Conservation (phyloP, 2,888 invertebrate species). For the Acanthacorydalis orientalis region DNA sequence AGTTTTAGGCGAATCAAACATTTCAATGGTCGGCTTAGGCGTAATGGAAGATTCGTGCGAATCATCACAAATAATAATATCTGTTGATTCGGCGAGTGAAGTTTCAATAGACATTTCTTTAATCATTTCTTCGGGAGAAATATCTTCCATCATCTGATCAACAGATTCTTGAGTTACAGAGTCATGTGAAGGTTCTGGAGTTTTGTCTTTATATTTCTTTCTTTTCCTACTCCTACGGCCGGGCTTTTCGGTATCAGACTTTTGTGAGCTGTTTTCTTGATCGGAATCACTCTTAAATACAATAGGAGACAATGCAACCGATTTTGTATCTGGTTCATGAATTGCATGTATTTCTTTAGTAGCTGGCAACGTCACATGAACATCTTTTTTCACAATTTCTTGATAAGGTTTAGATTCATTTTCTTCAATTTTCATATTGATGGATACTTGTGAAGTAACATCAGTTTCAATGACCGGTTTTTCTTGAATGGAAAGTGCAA, state of each 20-base stretch:
- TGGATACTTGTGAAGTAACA: constrained; percentile 20
- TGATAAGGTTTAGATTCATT: constrained; percentile 7
- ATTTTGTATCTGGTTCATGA: constrained; percentile 9
- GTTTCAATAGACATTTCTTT: constrained; percentile 22
- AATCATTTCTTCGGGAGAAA: constrained; percentile 12
- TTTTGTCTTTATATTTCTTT: constrained; percentile 40
- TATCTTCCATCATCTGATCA: constrained; percentile 18
- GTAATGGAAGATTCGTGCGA: constrained; percentile 31
- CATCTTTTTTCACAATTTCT: constrained; percentile 18
- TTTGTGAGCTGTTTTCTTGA: constrained; percentile 15
- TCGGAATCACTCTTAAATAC: constrained; percentile 20
- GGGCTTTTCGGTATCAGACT: constrained; percentile 29
- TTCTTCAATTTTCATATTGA: constrained; percentile 18
- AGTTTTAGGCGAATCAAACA: constrained; percentile 18
- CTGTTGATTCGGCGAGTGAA: constrained; percentile 34
- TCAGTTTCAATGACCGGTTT: constrained; percentile 25
- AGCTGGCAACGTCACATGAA: constrained; percentile 19
- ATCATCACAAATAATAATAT: constrained; percentile 31
- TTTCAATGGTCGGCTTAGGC: constrained; percentile 32
- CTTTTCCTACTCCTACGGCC: constrained; percentile 42
- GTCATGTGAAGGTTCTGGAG: constrained; percentile 7
- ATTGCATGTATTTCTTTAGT: constrained; percentile 10
- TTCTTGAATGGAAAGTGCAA: constrained; percentile 23
- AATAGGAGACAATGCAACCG: constrained; percentile 16
- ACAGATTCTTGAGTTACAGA: constrained; percentile 13